Evolutionary conservation across 2,797 vertebrate species (phyloP).

Genomic region (Tachyglossus aculeatus): DNA sequence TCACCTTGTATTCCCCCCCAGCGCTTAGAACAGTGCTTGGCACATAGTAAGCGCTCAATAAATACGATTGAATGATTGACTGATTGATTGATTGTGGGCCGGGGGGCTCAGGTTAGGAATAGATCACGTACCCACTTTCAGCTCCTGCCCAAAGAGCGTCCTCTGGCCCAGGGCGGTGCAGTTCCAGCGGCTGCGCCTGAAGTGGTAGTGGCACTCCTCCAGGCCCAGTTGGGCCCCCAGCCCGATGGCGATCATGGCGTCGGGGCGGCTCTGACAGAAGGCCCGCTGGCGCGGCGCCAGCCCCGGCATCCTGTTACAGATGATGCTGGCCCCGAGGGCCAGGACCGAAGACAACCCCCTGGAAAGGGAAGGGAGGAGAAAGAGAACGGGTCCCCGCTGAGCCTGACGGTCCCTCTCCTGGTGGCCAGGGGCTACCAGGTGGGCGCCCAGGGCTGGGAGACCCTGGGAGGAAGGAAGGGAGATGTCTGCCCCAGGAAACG

Average conservation of each 20-base stretch:
- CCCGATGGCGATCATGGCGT: conserved; percentile 33
- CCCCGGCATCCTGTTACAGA: conserved; percentile 42
- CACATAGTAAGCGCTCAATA: no score
- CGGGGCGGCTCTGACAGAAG: conserved; percentile 34
- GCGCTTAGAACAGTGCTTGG: no score
- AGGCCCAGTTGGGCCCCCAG: conserved; percentile 14
- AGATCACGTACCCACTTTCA: conserved; percentile 40
- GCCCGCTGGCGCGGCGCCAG: conserved; percentile 31
- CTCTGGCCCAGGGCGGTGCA: conserved; percentile 29
- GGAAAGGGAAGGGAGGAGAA: not conserved
- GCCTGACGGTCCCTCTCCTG: no score
- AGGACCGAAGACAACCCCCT: conserved; percentile 38
- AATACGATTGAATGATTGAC: no score
- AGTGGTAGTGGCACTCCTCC: conserved; percentile 38
- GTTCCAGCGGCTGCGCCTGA: conserved; percentile 41
- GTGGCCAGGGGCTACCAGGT: no score
- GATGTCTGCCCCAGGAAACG: no score
- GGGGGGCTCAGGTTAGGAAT: not conserved
- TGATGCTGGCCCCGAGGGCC: conserved; percentile 42
- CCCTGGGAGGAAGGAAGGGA: no score
- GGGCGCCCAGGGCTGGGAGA: no score
- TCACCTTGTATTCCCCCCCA: no score
- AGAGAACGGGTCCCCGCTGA: no score
- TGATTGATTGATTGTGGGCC: no score
- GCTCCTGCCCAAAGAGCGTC: conserved; percentile 37